These are phyloP conservation scores for Montipora efflorescens DNA, from an alignment of 64 coral and sea anemone species.

Conservation along the genomic window DNA sequence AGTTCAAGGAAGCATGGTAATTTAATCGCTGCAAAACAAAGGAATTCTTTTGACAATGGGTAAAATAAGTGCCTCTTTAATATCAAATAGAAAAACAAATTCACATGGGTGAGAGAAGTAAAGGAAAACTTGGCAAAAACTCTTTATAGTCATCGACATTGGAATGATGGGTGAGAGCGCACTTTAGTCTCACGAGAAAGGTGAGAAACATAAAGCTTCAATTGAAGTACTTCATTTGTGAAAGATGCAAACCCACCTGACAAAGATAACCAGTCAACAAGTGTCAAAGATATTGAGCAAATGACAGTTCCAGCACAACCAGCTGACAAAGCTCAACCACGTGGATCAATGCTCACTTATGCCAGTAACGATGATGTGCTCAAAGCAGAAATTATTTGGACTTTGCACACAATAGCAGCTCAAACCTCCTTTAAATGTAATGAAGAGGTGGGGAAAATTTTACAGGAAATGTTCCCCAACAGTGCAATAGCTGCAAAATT, in stretches of 20 bases:
- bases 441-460: conserved; percentile 21
- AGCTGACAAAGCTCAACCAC: not conserved
- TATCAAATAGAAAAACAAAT: conserved; percentile 23
- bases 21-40: not conserved
- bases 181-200: conserved; percentile 49
- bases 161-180: conserved; percentile 50
- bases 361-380: not conserved
- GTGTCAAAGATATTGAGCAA: not conserved
- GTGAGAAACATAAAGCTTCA: conserved; percentile 52
- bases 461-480: conserved; percentile 10
- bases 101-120: conserved; percentile 66
- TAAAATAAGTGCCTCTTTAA: conserved; percentile 55
- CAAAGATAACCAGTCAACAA: not conserved
- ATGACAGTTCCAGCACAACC: not conserved
- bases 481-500: conserved; percentile 14
- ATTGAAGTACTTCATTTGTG: not conserved
- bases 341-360: not conserved
- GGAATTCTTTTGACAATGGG: conserved; percentile 41
- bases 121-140: not conserved
- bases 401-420: conserved; percentile 7
- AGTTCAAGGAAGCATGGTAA: too few relatives aligned
- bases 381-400: conserved; percentile 21
- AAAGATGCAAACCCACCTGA: not conserved
- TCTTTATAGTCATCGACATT: conserved; percentile 68
- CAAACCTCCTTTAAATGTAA: conserved; percentile 6